Evolutionary conservation across 1,140 invertebrate species (phyloP).

Genomic region (Euglossa dilemma): DNA sequence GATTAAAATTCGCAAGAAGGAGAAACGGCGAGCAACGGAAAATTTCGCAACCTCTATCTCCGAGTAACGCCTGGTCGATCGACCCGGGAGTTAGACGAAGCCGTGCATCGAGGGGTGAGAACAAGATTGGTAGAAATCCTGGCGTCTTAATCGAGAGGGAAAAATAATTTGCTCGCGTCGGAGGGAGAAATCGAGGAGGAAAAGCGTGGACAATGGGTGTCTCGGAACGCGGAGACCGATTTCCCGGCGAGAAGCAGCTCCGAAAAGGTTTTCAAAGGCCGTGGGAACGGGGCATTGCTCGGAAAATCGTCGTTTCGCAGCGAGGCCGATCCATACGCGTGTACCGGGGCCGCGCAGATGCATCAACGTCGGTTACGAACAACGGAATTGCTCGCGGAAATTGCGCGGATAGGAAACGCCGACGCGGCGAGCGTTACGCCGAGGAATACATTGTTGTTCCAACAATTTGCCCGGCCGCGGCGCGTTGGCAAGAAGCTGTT

Average conservation of each 20-base stretch:
- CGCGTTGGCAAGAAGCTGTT: constrained; percentile 45
- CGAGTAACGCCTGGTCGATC: no score
- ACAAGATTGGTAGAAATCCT: no score
- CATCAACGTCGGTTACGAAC: constrained; percentile 59
- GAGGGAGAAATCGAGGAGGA: no score
- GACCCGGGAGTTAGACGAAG: no score
- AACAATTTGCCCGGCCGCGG: constrained; percentile 44
- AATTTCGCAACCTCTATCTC: no score
- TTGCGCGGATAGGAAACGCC: constrained; percentile 52
- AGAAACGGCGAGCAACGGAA: no score
- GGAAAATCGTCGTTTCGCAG: constrained; percentile 21
- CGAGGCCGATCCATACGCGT: not conserved
- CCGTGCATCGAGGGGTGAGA: no score
- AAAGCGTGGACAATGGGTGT: not conserved
- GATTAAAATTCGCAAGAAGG: no score
- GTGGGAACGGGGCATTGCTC: not conserved
- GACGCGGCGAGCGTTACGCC: constrained; percentile 14
- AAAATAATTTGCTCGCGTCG: no score
- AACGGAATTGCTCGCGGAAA: constrained; percentile 53
- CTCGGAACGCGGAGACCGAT: no score
- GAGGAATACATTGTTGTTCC: constrained; percentile 42
- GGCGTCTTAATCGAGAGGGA: not conserved
- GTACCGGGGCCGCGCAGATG: constrained; percentile 36
- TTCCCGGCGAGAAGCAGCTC: not conserved
- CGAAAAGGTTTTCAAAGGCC: no score